Percentiles rank a stretch among this genome's conserved stretches.
These are phyloP conservation scores for Hafferia zeledoni DNA, from an alignment of 2,797 vertebrate species.

Conservation along the genomic window DNA sequence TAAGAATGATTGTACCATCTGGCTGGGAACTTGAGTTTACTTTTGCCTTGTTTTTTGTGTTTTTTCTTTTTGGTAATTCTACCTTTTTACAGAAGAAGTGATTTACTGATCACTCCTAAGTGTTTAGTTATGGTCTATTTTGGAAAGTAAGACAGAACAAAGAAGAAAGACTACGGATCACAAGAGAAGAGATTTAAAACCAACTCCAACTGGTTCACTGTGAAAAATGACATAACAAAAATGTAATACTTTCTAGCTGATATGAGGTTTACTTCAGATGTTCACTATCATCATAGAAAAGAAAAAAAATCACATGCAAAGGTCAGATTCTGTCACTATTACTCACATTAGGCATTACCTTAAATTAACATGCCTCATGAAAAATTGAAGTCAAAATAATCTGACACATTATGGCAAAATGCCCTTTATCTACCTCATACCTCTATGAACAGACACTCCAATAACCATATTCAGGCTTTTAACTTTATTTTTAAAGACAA, in stretches of 20 bases:
- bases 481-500: slow-evolving; percentile 48
- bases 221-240: neutral
- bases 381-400: slow-evolving; percentile 57
- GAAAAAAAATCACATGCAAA: neutral
- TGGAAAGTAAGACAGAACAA: neutral
- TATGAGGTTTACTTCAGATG: slow-evolving; percentile 26
- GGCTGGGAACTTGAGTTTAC: neutral
- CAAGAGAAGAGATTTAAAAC: neutral
- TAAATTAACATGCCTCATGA: slow-evolving; percentile 41
- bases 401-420: slow-evolving; percentile 46
- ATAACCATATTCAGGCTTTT: slow-evolving; percentile 39
- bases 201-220: neutral
- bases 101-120: neutral
- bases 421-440: slow-evolving; percentile 37
- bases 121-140: neutral
- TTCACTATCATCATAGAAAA: slow-evolving; percentile 18
- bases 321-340: slow-evolving; percentile 48
- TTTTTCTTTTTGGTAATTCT: neutral
- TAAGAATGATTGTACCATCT: neutral
- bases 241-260: neutral
- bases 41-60: neutral
- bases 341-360: slow-evolving; percentile 43
- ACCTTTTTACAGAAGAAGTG: neutral
- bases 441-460: slow-evolving; percentile 34
- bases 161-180: neutral